A percentile compares a stretch with the other conserved stretches of the same genome.
These are phyloP conservation scores for Mesoclemmys tuberculata DNA, from an alignment of 2,113 vertebrate genomes.

Conservation along the genomic window DNA sequence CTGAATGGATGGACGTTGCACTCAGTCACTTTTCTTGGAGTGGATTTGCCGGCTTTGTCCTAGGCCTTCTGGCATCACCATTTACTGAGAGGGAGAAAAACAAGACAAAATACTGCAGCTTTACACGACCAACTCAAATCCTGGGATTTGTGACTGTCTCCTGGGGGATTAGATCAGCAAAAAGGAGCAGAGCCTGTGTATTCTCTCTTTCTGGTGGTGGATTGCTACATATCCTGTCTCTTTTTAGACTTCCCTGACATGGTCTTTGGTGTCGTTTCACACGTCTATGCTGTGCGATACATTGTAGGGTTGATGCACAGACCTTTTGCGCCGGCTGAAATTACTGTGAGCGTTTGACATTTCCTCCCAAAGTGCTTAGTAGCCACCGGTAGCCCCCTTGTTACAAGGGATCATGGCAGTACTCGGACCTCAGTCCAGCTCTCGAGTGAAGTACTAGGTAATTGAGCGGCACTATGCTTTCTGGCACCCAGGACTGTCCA, in stretches of 20 bases:
- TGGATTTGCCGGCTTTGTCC: fast-evolving
- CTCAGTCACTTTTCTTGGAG: background rate
- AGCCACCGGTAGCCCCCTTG: fast-evolving
- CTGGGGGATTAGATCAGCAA: constrained; percentile 27
- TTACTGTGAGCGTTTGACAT: background rate
- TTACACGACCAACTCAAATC: constrained; percentile 30
- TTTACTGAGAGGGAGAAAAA: background rate
- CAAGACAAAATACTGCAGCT: background rate
- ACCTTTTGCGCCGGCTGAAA: constrained; percentile 3
- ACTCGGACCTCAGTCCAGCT: fast-evolving
- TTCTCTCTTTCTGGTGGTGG: constrained; percentile 6
- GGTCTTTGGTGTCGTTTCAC: background rate
- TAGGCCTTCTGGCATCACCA: background rate
- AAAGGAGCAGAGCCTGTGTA: constrained; percentile 24
- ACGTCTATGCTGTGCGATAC: background rate
- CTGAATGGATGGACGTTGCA: background rate
- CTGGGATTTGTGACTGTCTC: constrained; percentile 36
- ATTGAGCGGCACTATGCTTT: background rate
- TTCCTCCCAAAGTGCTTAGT: background rate
- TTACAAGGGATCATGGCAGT: fast-evolving
- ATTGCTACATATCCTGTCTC: background rate
- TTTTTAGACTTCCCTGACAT: background rate
- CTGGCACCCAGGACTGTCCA: background rate
- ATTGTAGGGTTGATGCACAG: background rate
- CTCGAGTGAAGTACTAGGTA: background rate